Evolutionary conservation across 2,797 vertebrate species (phyloP).

Genomic region (Oryzias sinensis): DNA sequence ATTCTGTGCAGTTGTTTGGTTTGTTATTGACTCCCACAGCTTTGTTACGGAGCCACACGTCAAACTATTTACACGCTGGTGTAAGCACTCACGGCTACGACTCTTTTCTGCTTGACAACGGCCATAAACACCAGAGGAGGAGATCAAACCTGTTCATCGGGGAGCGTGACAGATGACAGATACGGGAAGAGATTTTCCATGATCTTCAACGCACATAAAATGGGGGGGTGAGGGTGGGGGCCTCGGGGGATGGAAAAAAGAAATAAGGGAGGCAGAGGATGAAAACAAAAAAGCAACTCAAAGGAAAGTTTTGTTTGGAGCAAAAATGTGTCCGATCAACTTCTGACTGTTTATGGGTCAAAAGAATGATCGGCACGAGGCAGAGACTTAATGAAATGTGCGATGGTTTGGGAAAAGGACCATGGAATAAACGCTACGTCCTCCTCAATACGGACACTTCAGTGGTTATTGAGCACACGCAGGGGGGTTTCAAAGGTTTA

Average conservation of each 20-base stretch:
- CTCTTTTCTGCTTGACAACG: slow-evolving; percentile 73
- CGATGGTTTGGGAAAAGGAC: too few species aligned
- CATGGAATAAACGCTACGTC: too few species aligned
- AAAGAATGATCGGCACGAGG: slow-evolving; percentile 35
- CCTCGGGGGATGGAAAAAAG: slow-evolving; percentile 33
- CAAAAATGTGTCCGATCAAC: slow-evolving; percentile 56
- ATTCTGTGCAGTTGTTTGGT: slow-evolving; percentile 70
- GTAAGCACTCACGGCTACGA: slow-evolving; percentile 81
- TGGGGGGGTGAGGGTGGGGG: slow-evolving; percentile 3
- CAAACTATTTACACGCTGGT: slow-evolving; percentile 81
- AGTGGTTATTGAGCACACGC: too few species aligned
- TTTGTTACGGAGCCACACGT: slow-evolving; percentile 79
- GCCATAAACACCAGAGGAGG: slow-evolving; percentile 74
- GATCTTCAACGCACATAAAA: slow-evolving; percentile 47
- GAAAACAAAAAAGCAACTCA: slow-evolving; percentile 26
- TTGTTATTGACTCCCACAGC: slow-evolving; percentile 78
- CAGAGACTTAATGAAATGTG: too few species aligned
- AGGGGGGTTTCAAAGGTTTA: too few species aligned
- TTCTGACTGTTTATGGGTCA: slow-evolving; percentile 56
- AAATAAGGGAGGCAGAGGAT: background rate
- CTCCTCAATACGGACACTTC: too few species aligned
- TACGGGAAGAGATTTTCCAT: slow-evolving; percentile 75
- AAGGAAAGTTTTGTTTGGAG: slow-evolving; percentile 39
- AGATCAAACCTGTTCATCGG: slow-evolving; percentile 80
- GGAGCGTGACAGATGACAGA: slow-evolving; percentile 78